Base-by-base conservation (phyloP, 2,888 invertebrate species). In the Caenorhabditis virilis region DNA sequence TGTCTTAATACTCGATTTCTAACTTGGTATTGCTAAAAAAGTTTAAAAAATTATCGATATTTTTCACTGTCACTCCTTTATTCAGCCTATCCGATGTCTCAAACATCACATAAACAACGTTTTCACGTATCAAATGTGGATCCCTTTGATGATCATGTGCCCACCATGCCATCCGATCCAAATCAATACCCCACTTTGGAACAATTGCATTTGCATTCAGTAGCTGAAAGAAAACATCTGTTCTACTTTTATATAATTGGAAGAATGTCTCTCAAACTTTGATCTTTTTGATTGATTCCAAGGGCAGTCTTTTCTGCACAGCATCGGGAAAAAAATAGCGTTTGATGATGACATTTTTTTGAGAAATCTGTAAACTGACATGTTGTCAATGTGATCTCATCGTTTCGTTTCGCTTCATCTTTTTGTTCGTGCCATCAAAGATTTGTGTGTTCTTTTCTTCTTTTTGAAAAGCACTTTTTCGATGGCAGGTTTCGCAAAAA, bases 131-230 rank as follows among this genome's bases (percentile, higher is more conserved):
- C n/a, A n/a, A n/a, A n/a, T n/a, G n/a, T n/a, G n/a, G n/a, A n/a
- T n/a, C 26, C 45, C 45, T 45, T 20, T 27, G 3, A n/a, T 18
- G n/a, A 18, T 45, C 30, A 30, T 45, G 9, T n/a, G 45, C 16
- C 45, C 45, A 45, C 45, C 45, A 45, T 18, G 30, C 30, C 2
- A 27, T 45, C 16, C 30, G 9, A 45, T 30, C 27, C 6, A 18
- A 3, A 16, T 45, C 45, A 16, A 45, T 30, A 16, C 45, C 45
- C 45, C 45, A 45, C 30, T 45, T 45, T 18, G 45, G 45, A 7
- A 30, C 45, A 16, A 7, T 9, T n/a, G 25, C 22, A 2, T 2
- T 20, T 22, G 22, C 18, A 7, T 20, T n/a, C 2, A 42, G 23
- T 18, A 42, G 16, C 39, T 39, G 39, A 18, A 39, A 20, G 18